Conservation (phyloP, 2,888 invertebrate genomes). For the Parnassius mnemosyne region DNA sequence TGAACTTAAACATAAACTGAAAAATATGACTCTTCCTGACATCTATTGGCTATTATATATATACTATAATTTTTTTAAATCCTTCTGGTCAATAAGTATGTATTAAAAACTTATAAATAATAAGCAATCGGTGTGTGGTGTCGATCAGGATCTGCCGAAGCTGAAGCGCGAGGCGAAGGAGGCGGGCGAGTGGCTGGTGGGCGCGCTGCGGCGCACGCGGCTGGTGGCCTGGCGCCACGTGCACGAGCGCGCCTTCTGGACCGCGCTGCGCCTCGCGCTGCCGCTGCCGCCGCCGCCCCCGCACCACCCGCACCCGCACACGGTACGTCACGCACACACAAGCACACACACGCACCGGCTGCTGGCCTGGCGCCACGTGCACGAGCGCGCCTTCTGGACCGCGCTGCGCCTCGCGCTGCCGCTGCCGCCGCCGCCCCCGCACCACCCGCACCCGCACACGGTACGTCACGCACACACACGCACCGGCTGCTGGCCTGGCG, state of each 20-base stretch:
- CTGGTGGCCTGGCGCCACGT: constrained; percentile 77
- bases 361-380: no score
- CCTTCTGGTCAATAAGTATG: no score
- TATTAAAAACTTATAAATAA: background rate
- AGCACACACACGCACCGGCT: background rate
- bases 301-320: constrained; percentile 2
- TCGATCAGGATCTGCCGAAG: constrained; percentile 78
- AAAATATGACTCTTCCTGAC: no score
- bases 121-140: background rate
- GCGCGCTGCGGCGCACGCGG: constrained; percentile 65
- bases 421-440: background rate
- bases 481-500: background rate
- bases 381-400: no score
- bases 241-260: constrained; percentile 83
- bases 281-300: constrained; percentile 72
- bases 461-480: background rate
- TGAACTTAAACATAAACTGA: no score
- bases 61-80: no score
- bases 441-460: background rate
- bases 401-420: background rate
- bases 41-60: no score
- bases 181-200: constrained; percentile 76
- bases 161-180: constrained; percentile 74
- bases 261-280: constrained; percentile 82
- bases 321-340: background rate